A percentile compares a stretch with the other conserved stretches of the same genome.
These are phyloP conservation scores for Archegozetes longisetosus DNA, from an alignment of 1,140 invertebrate genomes.

Conservation along the genomic window DNA sequence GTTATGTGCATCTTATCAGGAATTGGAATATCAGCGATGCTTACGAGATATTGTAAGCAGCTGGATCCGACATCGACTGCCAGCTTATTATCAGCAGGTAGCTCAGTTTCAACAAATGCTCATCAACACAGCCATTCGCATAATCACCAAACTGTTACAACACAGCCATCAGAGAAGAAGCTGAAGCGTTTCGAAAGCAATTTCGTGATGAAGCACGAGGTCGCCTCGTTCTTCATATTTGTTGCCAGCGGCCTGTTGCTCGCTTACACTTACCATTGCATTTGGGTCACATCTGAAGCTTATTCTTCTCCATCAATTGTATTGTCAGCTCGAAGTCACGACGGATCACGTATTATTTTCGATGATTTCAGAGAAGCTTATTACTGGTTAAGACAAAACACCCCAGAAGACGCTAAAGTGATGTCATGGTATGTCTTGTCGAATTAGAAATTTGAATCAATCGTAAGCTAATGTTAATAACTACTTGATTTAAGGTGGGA, in stretches of 20 bases:
- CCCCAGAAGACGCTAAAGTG: slow-evolving; percentile 73
- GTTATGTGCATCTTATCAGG: slow-evolving; percentile 94
- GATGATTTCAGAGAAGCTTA: slow-evolving; percentile 97
- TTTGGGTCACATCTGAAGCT: slow-evolving; percentile 98
- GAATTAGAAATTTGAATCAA: not conserved
- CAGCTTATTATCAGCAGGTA: not conserved
- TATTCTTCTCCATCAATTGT: slow-evolving; percentile 96
- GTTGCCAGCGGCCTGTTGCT: slow-evolving; percentile 70
- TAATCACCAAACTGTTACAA: not conserved
- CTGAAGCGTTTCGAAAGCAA: slow-evolving; percentile 58
- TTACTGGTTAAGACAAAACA: slow-evolving; percentile 95
- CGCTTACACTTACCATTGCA: slow-evolving; percentile 89
- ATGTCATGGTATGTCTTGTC: slow-evolving; percentile 64
- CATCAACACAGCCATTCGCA: not conserved
- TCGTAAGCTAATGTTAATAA: not conserved
- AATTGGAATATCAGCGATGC: slow-evolving; percentile 73
- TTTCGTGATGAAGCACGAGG: slow-evolving; percentile 70
- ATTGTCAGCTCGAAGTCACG: slow-evolving; percentile 78
- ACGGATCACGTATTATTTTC: slow-evolving; percentile 87
- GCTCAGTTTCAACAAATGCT: not conserved
- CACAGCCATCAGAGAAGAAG: slow-evolving; percentile 30
- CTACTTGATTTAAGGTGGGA: slow-evolving; percentile 48
- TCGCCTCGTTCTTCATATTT: slow-evolving; percentile 65
- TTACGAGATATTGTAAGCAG: slow-evolving; percentile 81
- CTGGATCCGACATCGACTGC: slow-evolving; percentile 36